Evolutionary conservation across 2,113 vertebrate species (phyloP).

Genomic region (Heterochromis multidens): DNA sequence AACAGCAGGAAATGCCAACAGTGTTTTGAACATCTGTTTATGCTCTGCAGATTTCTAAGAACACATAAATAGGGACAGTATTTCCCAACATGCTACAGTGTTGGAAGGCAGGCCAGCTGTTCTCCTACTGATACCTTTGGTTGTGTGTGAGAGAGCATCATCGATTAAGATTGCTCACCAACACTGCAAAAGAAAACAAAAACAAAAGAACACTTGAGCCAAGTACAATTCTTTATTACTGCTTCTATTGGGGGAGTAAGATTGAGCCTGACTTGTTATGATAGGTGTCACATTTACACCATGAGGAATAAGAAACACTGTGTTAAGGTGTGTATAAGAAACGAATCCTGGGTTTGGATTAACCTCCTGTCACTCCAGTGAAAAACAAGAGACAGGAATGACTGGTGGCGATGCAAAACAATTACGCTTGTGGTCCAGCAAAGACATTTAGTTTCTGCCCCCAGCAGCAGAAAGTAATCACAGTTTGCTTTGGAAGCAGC

Average conservation of each 20-base stretch:
- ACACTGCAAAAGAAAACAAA: neutral
- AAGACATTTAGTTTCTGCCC: neutral
- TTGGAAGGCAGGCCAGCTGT: neutral
- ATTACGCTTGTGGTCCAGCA: neutral
- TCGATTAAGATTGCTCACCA: neutral
- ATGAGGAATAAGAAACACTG: neutral
- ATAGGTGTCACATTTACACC: neutral
- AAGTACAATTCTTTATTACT: neutral
- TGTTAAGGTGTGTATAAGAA: neutral
- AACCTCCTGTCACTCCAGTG: neutral
- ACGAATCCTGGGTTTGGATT: neutral
- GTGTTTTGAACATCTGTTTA: slow-evolving; percentile 59
- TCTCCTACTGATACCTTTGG: neutral
- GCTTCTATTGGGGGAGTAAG: neutral
- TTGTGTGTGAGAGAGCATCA: neutral
- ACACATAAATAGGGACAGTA: neutral
- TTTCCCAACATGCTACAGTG: slow-evolving; percentile 24
- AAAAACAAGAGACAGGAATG: neutral
- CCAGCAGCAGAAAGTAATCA: slow-evolving; percentile 1
- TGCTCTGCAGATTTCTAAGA: slow-evolving; percentile 13
- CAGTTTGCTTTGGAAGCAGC: slow-evolving; percentile 15
- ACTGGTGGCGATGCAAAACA: neutral
- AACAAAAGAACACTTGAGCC: neutral
- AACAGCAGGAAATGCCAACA: slow-evolving; percentile 39
- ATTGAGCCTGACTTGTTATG: slow-evolving; percentile 22